Conservation (phyloP, 2,113 vertebrate genomes). For the Prunella himalayana region DNA sequence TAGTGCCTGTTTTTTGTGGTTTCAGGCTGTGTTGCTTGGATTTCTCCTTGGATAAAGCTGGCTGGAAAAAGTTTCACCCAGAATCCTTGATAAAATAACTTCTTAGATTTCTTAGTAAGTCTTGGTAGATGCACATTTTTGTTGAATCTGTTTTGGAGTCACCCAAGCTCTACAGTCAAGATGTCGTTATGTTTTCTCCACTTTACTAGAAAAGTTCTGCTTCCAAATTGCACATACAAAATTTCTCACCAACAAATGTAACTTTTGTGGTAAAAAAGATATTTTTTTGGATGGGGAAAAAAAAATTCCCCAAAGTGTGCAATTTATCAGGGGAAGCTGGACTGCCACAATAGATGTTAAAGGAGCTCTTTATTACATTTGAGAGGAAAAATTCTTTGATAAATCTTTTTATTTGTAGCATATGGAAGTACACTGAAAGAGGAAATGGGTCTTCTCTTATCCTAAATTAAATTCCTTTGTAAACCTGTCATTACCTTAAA, state of each 20-base stretch:
- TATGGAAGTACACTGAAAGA: background rate
- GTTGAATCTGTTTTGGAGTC: background rate
- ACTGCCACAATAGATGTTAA: background rate
- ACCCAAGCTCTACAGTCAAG: background rate
- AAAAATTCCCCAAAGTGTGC: background rate
- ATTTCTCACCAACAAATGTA: background rate
- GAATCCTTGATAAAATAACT: background rate
- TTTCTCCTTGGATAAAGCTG: background rate
- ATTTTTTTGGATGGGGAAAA: background rate
- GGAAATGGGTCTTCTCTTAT: background rate
- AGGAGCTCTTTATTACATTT: background rate
- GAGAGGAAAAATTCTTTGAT: background rate
- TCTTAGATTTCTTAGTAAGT: background rate
- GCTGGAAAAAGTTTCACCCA: background rate
- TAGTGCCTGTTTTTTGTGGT: background rate
- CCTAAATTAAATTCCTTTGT: slow-evolving; percentile 13
- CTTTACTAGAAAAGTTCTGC: background rate
- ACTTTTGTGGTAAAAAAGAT: background rate
- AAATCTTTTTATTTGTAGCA: background rate
- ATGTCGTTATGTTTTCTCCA: background rate
- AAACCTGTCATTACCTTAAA: slow-evolving; percentile 34
- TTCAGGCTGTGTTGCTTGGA: background rate
- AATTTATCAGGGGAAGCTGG: background rate
- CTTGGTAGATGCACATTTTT: background rate
- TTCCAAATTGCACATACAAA: background rate